A percentile compares a stretch with the other conserved stretches of the same genome.
Evolutionary conservation across 2,797 vertebrate species (phyloP).

Genomic region (Capromys pilorides): DNA sequence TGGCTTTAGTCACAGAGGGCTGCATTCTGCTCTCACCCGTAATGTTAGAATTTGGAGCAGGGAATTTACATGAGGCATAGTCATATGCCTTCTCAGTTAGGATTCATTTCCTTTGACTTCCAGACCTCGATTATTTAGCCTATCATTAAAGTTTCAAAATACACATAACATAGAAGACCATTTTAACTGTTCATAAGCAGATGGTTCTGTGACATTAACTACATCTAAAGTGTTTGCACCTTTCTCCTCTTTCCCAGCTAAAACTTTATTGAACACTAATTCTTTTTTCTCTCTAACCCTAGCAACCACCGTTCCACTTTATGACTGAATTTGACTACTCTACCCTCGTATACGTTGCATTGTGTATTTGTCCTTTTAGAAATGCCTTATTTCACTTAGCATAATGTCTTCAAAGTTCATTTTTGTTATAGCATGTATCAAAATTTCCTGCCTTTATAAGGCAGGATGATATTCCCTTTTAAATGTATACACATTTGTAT

Average conservation of each 20-base stretch:
- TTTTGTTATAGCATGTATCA: not conserved
- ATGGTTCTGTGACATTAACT: not conserved
- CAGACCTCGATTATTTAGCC: not conserved
- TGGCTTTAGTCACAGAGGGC: not conserved
- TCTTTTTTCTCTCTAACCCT: not conserved
- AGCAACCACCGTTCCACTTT: not conserved
- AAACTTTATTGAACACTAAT: not conserved
- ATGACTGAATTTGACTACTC: not conserved
- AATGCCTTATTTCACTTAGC: not conserved
- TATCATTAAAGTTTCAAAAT: slow-evolving; percentile 13
- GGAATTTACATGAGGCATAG: not conserved
- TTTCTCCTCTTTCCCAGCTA: not conserved
- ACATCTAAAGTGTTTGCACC: not conserved
- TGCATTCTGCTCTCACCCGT: not conserved
- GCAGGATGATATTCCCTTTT: not conserved
- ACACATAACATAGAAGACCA: not conserved
- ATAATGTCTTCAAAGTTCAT: not conserved
- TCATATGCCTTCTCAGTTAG: not conserved
- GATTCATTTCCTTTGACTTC: slow-evolving; percentile 49
- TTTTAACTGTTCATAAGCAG: not conserved
- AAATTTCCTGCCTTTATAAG: slow-evolving; percentile 30
- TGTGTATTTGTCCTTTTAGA: not conserved
- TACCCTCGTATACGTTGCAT: not conserved
- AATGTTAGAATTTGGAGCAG: not conserved
- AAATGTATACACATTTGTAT: not conserved